Base-by-base conservation (phyloP, 2,888 invertebrate species). In the Dorcus hopei region DNA sequence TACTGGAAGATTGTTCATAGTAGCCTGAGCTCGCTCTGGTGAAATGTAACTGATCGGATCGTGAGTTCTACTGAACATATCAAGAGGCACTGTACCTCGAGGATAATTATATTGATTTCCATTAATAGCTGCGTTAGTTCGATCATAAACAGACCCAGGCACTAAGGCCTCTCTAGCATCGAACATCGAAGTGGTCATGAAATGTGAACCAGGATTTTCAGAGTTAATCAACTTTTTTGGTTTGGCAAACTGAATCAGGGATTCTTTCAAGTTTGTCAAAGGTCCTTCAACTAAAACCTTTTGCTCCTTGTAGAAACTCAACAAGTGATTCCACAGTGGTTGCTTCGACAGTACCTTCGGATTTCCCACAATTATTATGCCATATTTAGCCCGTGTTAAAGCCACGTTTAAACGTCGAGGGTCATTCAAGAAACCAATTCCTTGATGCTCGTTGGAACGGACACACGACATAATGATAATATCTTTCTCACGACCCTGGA, bases 381-480 rank as follows among this genome's bases (percentile, higher is more conserved):
- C 97, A 79, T 93, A 98, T 79, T 95, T 97, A 5, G 99, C 97
- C 58, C 99, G 87, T 0, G 99, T 99, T 14, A 99, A 80, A 0
- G 99, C 99, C 0, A 99, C 99, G 80, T 99, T 99, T 52, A 99
- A 82, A 54, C 99, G 90, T 2, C 99, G 84, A 0, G 99, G 98
- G 78, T 99, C 99, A 74, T 97, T 97, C 41, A 99, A 82, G 77
- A 99, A 99, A 0, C 99, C 99, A 70, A 99, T 99, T 8, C 97
- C 98, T 77, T 98, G 97, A 73, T 97, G 95, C 74, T 98, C 98
- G 75, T 99, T 99, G 5, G 97, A 96, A 52, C 99, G 86, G 2
- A 99, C 99, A 79, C 98, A 99, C 0, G 97, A 97, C 90, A 99
- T 93, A 54, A 99, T 96, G 66, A 99, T 99, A 58, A 98, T 93